phyloP scores from a whole-genome alignment of 2,113 vertebrate species.

The Patagioenas fasciata region DNA sequence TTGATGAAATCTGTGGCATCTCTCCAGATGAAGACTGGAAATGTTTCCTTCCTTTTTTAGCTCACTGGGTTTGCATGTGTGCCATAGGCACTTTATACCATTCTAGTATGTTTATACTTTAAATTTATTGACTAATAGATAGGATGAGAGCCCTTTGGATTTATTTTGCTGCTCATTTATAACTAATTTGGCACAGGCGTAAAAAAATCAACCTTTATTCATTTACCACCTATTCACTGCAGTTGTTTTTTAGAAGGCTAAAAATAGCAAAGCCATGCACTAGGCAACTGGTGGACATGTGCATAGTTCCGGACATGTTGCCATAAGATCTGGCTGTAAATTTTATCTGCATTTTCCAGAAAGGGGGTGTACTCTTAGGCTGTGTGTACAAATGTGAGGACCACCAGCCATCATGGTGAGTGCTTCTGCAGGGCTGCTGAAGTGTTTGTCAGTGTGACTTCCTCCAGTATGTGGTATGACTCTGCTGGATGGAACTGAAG shows the following conservation, averaged over 20 bases:
- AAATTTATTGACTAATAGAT: constrained; percentile 28
- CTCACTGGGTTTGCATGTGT: constrained; percentile 5
- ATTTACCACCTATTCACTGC: background rate
- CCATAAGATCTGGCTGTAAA: background rate
- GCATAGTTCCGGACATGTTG: background rate
- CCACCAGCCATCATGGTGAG: background rate
- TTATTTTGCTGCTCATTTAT: constrained; percentile 43
- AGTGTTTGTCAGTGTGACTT: background rate
- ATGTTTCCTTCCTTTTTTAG: constrained; percentile 52
- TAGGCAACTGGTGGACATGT: background rate
- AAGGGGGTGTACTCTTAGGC: background rate
- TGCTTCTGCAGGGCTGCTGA: background rate
- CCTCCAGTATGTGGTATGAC: no score
- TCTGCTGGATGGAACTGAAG: background rate
- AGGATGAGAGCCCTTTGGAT: constrained; percentile 23
- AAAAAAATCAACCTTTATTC: constrained; percentile 47
- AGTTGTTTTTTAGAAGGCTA: background rate
- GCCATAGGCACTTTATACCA: constrained; percentile 9
- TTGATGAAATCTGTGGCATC: constrained; percentile 47
- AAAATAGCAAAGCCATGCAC: background rate
- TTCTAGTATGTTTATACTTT: constrained; percentile 55
- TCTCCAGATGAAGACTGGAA: constrained; percentile 51
- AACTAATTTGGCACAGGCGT: constrained; percentile 26
- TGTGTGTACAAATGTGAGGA: background rate
- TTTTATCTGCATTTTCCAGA: background rate